These are phyloP conservation scores for Hucho hucho DNA, from an alignment of 2,113 vertebrate species.

Conservation along the genomic window DNA sequence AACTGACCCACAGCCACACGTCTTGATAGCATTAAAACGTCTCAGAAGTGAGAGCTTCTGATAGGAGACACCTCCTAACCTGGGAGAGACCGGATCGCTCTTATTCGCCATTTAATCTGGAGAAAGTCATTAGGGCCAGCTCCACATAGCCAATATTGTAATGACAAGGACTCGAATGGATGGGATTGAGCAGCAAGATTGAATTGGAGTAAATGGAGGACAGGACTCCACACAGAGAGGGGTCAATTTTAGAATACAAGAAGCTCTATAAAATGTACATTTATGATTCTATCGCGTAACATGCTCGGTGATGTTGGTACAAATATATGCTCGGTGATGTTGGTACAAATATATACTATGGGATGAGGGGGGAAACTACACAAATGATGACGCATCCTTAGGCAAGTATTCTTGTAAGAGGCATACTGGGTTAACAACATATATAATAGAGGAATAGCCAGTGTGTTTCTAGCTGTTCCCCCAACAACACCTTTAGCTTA, in stretches of 20 bases:
- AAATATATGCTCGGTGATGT: not conserved
- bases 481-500: constrained; percentile 16
- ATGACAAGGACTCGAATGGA: constrained; percentile 10
- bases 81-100: constrained; percentile 21
- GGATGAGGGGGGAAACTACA: not conserved
- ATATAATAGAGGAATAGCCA: constrained; percentile 12
- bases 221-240: not conserved
- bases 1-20: constrained; percentile 14
- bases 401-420: constrained; percentile 32
- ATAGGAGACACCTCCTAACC: constrained; percentile 14
- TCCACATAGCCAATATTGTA: not conserved
- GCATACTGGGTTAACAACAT: constrained; percentile 12
- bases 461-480: not conserved
- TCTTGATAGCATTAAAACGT: constrained; percentile 26
- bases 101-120: not conserved
- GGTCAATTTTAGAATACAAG: constrained; percentile 13
- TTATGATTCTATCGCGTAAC: not conserved
- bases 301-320: not conserved
- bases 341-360: not conserved
- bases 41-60: constrained; percentile 7
- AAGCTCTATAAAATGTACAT: not conserved
- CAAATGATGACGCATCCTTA: constrained; percentile 22
- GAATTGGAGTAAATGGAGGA: constrained; percentile 8
- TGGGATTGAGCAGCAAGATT: constrained; percentile 18
- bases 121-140: constrained; percentile 12